Evolutionary conservation across 2,888 invertebrate species (phyloP), one percentile per base, ranked within the genome.

Genomic region (Ferdinandea cuprea): DNA sequence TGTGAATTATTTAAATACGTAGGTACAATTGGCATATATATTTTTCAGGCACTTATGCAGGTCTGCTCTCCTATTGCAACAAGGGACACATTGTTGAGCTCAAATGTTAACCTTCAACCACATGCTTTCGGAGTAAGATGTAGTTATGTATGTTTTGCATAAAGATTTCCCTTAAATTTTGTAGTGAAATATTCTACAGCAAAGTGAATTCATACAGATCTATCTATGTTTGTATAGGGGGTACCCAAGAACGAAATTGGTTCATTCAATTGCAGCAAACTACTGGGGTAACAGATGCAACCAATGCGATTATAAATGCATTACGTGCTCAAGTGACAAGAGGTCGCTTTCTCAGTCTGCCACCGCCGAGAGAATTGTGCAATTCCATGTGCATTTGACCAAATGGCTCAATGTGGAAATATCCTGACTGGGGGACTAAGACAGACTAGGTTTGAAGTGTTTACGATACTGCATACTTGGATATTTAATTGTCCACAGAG

Each of bases 1-100:
- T 69, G 40, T 56, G 56, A 77, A 71, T 63, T 77, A 71, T 71
- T 58, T 63, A 77, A 63, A 71, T 63, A 63, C 35, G 11, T 59
- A 32, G 30, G 65, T 50, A 58, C 68, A 44, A 42, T 28, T 5
- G 25, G 25, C 5, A 25, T 25, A 25, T 25, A 25, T 25, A 25
- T 25, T 3, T 25, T 25, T 25, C 25, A 25, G 25, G 25, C 25
- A 25, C 25, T 25, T 25, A 3, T n/a, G n/a, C 2, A 25, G 25
- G 25, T 25, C 25, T 25, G 2, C 25, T 25, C 25, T 32, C 66
- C 32, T 66, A 28, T 42, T 56, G 48, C 48, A n/a, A 11, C n/a
- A 35, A 8, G 8, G 32, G 4, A 30, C 32, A 30, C 32, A 4
- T 30, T 8, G 5, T 30, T 30, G 32, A n/a, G n/a, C n/a, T n/a